Evolutionary conservation across 2,797 vertebrate genomes (phyloP), one percentile per base, ranked within the genome.

Genomic region (Salarias fasciatus): DNA sequence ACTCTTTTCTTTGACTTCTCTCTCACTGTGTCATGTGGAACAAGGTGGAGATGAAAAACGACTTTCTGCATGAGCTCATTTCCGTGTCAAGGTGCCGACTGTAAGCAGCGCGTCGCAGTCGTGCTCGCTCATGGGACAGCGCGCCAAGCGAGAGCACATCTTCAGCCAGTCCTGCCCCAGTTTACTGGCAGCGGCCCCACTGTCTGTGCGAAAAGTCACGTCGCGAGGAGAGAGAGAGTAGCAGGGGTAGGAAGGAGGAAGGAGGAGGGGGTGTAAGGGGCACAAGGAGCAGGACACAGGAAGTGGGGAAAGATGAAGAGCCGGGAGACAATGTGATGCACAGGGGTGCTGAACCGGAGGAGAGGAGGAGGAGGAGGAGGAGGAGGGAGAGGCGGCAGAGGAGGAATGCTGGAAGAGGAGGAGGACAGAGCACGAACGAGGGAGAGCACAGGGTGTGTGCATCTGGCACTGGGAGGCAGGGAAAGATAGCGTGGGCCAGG

Each of bases 131-230:
- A 51, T 31, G 52, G 52, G 74, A 85, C 82, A 75, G 70, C 61
- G 53, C 67, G 56, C 63, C 15, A n/a, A 79, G 44, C n/a, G 36
- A 74, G 43, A 1, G 80, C n/a, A 69, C 84, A 90, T 92, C 87
- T 91, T 86, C 62, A 48, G 82, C 66, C 72, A 59, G 63, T 77
- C 72, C 91, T 93, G 90, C 89, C 88, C 87, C 63, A 57, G 87
- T 80, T 88, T 92, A 74, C 74, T 93, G 93, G 92, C 92, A 92
- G 63, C 75, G 53, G 85, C 88, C 79, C 82, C 75, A 73, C 77
- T 75, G 88, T 87, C 90, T 92, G 93, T 94, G 93, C 92, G 83
- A 75, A 81, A 80, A 92, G 92, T 93, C 92, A 93, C 92, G 92
- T 93, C 92, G 86, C 86, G 50, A 85, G 63, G 87, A 89, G 87